Evolutionary conservation across 2,113 vertebrate species (phyloP).

Genomic region (Melanerpes aurifrons): DNA sequence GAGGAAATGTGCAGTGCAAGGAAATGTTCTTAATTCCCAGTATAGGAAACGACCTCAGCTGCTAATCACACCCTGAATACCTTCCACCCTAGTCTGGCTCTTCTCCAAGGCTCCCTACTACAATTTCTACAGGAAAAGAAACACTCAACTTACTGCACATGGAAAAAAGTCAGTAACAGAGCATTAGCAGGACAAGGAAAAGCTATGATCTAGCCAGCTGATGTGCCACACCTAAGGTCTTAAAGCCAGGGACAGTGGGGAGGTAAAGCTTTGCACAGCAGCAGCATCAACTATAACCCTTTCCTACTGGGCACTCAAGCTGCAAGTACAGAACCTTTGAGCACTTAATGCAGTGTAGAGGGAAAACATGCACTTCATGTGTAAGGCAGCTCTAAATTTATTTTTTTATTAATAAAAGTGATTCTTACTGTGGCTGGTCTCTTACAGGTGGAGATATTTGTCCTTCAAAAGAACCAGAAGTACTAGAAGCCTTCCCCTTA

Average conservation of each 20-base stretch:
- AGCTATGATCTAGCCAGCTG: neutral
- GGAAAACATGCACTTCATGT: neutral
- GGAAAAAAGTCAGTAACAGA: neutral
- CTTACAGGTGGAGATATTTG: constrained; percentile 82
- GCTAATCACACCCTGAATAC: neutral
- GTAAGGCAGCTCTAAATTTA: neutral
- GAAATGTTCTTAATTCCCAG: neutral
- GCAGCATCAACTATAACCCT: neutral
- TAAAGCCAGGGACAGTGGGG: neutral
- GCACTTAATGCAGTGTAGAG: neutral
- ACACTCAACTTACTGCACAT: neutral
- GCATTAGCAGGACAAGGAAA: neutral
- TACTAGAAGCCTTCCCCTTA: constrained; percentile 72
- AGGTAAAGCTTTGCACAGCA: neutral
- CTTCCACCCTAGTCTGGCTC: neutral
- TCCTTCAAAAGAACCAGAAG: constrained; percentile 70
- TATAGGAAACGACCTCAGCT: neutral
- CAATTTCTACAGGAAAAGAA: neutral
- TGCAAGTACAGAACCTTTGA: neutral
- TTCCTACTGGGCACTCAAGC: neutral
- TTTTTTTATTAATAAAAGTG: neutral
- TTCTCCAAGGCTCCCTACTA: neutral
- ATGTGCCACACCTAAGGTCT: neutral
- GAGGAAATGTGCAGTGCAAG: neutral
- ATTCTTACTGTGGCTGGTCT: constrained; percentile 83